phyloP scores from a whole-genome alignment of 2,797 vertebrate species.

The Tarsius wallacei region DNA sequence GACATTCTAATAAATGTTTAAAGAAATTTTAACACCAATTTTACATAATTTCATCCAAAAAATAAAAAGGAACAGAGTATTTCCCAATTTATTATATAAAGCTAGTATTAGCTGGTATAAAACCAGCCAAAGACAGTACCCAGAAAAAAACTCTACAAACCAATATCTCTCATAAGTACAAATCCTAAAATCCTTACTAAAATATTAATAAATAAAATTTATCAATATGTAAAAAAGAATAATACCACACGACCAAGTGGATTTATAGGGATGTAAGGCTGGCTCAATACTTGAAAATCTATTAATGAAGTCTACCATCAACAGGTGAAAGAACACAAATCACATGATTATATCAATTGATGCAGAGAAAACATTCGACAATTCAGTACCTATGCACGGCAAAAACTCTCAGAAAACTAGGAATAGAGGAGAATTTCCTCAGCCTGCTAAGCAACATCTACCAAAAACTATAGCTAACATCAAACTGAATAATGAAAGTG shows the following conservation, averaged over 20 bases:
- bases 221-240: conserved; percentile 11
- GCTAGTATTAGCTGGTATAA: conserved; percentile 43
- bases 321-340: not conserved
- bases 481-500: not conserved
- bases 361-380: not conserved
- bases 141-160: not conserved
- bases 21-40: not conserved
- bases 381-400: not conserved
- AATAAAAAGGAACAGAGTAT: not conserved
- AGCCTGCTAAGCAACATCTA: not conserved
- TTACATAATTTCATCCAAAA: conserved; percentile 22
- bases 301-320: not conserved
- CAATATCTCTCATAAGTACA: not conserved
- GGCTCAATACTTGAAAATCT: not conserved
- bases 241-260: not conserved
- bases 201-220: conserved; percentile 31
- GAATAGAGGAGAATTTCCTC: not conserved
- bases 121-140: not conserved
- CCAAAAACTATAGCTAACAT: not conserved
- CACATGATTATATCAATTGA: not conserved
- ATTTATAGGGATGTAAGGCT: not conserved
- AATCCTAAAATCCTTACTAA: conserved; percentile 24
- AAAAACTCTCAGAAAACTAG: not conserved
- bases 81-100: conserved; percentile 52
- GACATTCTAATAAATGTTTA: not conserved